Evolutionary conservation across 1,140 invertebrate genomes (phyloP).

Genomic region (Elysia chlorotica): DNA sequence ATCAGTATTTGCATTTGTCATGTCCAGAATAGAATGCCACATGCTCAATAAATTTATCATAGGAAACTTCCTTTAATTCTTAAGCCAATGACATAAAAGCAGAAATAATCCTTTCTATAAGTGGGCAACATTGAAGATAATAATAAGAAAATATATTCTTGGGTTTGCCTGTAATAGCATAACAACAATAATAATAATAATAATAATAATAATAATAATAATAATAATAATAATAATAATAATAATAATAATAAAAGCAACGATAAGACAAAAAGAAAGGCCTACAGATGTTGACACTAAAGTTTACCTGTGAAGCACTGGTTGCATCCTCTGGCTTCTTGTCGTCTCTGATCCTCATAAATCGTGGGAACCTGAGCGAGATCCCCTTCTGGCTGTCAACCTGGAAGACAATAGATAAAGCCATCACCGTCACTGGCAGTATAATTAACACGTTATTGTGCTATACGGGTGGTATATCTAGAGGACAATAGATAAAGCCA

Average conservation of each 20-base stretch:
- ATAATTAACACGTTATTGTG: no score
- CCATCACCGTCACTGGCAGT: no score
- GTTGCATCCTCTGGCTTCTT: slow-evolving; percentile 93
- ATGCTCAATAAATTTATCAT: no score
- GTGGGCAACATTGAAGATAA: neutral
- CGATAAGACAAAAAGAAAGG: neutral
- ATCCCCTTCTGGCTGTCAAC: slow-evolving; percentile 92
- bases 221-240: neutral
- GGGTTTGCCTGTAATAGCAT: neutral
- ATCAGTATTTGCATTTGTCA: no score
- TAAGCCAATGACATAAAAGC: no score
- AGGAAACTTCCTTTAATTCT: no score
- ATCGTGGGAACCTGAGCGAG: slow-evolving; percentile 94
- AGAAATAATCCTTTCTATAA: no score
- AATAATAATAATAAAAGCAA: neutral
- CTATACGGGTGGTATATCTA: no score
- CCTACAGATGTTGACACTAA: neutral
- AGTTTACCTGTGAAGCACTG: slow-evolving; percentile 78
- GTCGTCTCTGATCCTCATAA: slow-evolving; percentile 90
- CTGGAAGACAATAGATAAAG: slow-evolving; percentile 61
- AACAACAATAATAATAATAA: neutral
- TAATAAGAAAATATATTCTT: neutral
- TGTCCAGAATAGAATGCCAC: no score
- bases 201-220: neutral
- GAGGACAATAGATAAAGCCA: no score